phyloP scores from a whole-genome alignment of 2,113 vertebrate genomes.

The Ciconia maguari region DNA sequence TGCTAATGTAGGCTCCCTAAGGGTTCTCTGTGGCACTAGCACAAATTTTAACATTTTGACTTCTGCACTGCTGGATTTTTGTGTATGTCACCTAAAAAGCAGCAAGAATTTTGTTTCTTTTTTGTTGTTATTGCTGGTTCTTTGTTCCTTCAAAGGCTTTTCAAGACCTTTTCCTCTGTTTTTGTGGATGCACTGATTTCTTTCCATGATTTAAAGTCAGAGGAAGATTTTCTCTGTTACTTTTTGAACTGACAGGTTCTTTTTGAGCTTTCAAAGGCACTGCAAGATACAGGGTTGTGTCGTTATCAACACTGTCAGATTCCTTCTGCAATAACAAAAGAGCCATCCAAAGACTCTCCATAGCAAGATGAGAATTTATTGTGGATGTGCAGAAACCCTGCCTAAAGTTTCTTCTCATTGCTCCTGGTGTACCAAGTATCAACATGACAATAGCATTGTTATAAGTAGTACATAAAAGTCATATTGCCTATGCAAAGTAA shows the following conservation, averaged over 20 bases:
- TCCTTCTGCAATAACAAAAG: slow-evolving; percentile 35
- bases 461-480: not conserved
- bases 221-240: slow-evolving; percentile 41
- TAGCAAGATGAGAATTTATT: slow-evolving; percentile 27
- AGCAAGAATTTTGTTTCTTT: slow-evolving; percentile 2
- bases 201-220: slow-evolving; percentile 9
- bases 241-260: slow-evolving; percentile 44
- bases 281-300: slow-evolving; percentile 22
- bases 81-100: slow-evolving; percentile 45
- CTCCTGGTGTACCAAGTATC: not conserved
- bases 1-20: slow-evolving; percentile 52
- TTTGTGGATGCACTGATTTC: slow-evolving; percentile 20
- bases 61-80: slow-evolving; percentile 46
- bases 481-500: not conserved
- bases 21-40: slow-evolving; percentile 31
- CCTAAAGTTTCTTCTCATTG: not conserved
- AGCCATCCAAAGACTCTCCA: not conserved
- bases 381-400: not conserved
- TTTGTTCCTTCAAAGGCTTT: slow-evolving; percentile 61
- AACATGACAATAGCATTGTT: not conserved
- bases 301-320: slow-evolving; percentile 30
- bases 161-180: not conserved
- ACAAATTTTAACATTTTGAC: slow-evolving; percentile 55
- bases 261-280: slow-evolving; percentile 53
- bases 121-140: not conserved